These are phyloP conservation scores for Gryllus bimaculatus DNA, from an alignment of 1,140 invertebrate species.

Conservation along the genomic window DNA sequence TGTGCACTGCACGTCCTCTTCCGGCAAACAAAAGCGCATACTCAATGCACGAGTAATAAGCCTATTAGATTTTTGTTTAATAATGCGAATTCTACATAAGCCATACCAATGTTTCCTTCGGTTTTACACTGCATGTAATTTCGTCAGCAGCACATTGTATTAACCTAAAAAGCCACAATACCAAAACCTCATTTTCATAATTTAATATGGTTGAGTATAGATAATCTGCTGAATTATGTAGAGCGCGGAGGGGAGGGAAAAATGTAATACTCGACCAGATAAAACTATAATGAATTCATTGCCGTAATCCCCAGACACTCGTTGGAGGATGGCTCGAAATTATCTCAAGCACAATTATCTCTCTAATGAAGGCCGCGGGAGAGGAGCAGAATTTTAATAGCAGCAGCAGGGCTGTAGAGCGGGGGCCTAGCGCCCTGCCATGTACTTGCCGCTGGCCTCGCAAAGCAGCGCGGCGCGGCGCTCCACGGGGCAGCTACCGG, in stretches of 20 bases:
- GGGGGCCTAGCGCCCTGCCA: too few relatives aligned
- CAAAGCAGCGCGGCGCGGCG: too few relatives aligned
- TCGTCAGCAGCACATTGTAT: background rate
- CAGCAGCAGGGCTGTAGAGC: background rate
- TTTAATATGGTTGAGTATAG: background rate
- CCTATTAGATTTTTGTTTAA: background rate
- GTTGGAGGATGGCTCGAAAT: background rate
- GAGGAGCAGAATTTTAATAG: slow-evolving; percentile 4
- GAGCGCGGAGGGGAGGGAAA: background rate
- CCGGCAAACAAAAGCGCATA: background rate
- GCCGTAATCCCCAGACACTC: background rate
- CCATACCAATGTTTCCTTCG: background rate
- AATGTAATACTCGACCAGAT: background rate
- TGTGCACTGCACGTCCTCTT: too few relatives aligned
- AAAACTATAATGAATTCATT: slow-evolving; percentile 6
- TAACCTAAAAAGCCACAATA: background rate
- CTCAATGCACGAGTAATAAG: background rate
- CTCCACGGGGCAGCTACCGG: background rate
- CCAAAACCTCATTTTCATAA: background rate
- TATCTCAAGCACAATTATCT: slow-evolving; percentile 5
- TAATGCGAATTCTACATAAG: background rate
- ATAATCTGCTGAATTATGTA: background rate
- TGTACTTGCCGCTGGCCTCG: too few relatives aligned
- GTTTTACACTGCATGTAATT: background rate
- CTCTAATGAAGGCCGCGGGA: background rate